Percentiles rank a stretch among this genome's conserved stretches.
These are phyloP conservation scores for Brachypodius melanocephalos DNA, from an alignment of 2,113 vertebrate genomes.

Conservation along the genomic window DNA sequence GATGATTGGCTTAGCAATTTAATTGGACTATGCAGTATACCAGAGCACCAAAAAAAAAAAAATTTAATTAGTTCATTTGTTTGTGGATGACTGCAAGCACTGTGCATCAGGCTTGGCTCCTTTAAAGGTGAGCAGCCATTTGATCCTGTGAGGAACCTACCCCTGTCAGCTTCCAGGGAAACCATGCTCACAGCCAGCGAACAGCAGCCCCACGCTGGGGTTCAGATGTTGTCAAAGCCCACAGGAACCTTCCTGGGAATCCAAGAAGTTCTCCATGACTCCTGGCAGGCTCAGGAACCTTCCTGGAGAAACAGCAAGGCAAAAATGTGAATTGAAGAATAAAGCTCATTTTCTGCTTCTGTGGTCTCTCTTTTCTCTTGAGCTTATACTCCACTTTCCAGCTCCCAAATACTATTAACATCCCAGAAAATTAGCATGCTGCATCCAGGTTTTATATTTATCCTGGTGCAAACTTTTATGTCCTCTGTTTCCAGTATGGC, in stretches of 20 bases:
- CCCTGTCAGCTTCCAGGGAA: not conserved
- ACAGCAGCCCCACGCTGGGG: not conserved
- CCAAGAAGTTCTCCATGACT: accelerated
- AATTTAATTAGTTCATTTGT: conserved; percentile 69
- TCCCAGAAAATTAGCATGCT: not conserved
- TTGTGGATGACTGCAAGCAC: conserved; percentile 60
- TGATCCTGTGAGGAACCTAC: not conserved
- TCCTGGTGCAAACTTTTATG: not conserved
- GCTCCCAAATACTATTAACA: not conserved
- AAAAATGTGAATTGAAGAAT: not conserved
- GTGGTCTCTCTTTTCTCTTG: not conserved
- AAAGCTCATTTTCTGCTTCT: not conserved
- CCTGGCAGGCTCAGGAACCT: not conserved
- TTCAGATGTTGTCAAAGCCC: not conserved
- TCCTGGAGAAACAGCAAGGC: not conserved
- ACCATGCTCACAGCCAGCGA: not conserved
- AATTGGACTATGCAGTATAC: conserved; percentile 70
- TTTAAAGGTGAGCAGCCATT: conserved; percentile 15
- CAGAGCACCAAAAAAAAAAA: conserved; percentile 41
- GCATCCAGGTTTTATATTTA: not conserved
- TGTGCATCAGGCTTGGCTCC: not conserved
- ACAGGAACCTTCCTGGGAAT: not conserved
- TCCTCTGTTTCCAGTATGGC: not conserved
- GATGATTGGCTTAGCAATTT: conserved; percentile 72
- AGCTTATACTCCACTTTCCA: not conserved